These are phyloP conservation scores for Conomelus anceps DNA, from an alignment of 2,888 invertebrate genomes.

Conservation along the genomic window DNA sequence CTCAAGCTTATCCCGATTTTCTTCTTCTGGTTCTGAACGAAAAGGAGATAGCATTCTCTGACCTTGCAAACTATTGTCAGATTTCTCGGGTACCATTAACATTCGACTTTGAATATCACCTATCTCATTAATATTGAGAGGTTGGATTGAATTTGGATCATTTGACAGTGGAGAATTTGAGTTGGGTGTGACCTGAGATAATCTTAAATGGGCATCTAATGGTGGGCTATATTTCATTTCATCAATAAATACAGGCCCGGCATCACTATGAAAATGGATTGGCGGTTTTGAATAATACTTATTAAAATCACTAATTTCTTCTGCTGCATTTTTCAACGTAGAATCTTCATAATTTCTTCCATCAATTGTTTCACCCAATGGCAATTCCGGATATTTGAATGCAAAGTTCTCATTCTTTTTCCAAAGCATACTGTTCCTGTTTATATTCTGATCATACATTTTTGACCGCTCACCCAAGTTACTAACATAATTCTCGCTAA, in stretches of 20 bases:
- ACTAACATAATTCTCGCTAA: neutral
- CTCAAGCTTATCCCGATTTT: neutral
- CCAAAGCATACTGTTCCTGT: no score
- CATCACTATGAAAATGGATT: neutral
- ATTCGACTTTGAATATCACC: neutral
- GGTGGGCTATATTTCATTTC: neutral
- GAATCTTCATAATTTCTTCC: neutral
- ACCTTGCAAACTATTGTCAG: neutral
- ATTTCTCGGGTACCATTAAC: neutral
- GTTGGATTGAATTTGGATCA: neutral
- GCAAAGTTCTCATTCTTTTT: neutral
- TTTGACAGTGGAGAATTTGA: neutral
- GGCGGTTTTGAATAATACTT: neutral
- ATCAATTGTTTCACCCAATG: neutral
- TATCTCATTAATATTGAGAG: neutral
- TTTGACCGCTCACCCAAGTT: neutral
- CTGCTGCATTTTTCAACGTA: neutral
- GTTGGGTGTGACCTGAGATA: neutral
- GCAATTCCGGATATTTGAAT: neutral
- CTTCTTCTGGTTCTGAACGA: neutral
- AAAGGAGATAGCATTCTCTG: neutral
- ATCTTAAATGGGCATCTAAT: neutral
- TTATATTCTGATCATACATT: neutral
- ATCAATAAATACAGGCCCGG: neutral
- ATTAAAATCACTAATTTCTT: neutral